Conservation (phyloP, 2,797 vertebrate species). For the Spea hammondii region DNA sequence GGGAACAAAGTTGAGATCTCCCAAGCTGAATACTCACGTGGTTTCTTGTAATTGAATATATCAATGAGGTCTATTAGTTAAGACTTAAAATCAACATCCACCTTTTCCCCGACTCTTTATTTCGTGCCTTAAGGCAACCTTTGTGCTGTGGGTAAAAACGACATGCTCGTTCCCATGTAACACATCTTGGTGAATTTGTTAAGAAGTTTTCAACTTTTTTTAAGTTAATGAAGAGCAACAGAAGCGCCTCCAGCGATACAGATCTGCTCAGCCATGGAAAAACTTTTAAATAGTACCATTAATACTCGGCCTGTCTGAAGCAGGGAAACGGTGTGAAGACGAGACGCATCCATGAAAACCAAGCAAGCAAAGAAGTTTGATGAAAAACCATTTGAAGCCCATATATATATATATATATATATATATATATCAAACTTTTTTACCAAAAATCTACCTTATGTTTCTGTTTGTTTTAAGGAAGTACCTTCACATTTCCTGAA, state of each 20-base stretch:
- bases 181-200: conserved; percentile 57
- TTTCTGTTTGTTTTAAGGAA: conserved; percentile 47
- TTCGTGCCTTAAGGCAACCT: conserved; percentile 54
- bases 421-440: neutral
- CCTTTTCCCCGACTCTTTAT: conserved; percentile 23
- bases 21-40: conserved; percentile 7
- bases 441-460: neutral
- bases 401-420: neutral
- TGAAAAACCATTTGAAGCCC: conserved; percentile 38
- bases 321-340: conserved; percentile 14
- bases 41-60: conserved; percentile 51
- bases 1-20: conserved; percentile 5
- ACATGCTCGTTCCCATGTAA: conserved; percentile 69
- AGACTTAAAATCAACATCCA: conserved; percentile 48
- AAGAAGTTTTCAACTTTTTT: conserved; percentile 57
- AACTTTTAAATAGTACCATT: conserved; percentile 68
- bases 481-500: conserved; percentile 35
- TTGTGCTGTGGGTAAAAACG: conserved; percentile 60
- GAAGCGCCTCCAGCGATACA: conserved; percentile 63
- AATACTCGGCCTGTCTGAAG: conserved; percentile 59
- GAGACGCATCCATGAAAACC: conserved; percentile 44
- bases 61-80: conserved; percentile 48
- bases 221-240: conserved; percentile 65
- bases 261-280: conserved; percentile 68
- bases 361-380: conserved; percentile 44